Conservation (phyloP, 1,140 invertebrate species). For the Caenorhabditis elegans region DNA sequence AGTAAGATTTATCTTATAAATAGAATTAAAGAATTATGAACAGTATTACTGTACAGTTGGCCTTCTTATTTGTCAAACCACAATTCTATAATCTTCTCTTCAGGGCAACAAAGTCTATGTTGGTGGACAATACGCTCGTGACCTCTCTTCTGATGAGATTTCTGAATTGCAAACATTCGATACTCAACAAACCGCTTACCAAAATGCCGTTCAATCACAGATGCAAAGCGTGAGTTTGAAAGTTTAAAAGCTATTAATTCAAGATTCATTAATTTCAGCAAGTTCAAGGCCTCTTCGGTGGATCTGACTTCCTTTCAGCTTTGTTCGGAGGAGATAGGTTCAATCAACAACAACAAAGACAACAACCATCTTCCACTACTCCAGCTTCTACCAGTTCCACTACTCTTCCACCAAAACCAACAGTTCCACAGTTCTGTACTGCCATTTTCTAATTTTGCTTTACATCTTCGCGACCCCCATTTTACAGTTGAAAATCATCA, state of each 20-base stretch:
- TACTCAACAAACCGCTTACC: conserved; percentile 47
- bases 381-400: conserved; percentile 31
- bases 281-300: conserved; percentile 34
- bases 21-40: background rate
- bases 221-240: conserved; percentile 25
- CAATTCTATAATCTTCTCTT: conserved; percentile 9
- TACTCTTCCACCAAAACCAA: conserved; percentile 31
- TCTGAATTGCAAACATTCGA: conserved; percentile 54
- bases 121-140: conserved; percentile 58
- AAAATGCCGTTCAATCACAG: conserved; percentile 42
- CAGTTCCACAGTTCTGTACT: conserved; percentile 39
- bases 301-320: conserved; percentile 33
- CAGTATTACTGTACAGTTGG: background rate
- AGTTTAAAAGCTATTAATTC: background rate
- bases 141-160: conserved; percentile 55
- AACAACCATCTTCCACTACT: conserved; percentile 24
- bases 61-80: background rate
- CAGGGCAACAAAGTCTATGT: conserved; percentile 62
- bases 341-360: background rate
- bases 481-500: background rate
- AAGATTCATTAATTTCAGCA: background rate
- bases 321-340: conserved; percentile 13
- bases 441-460: conserved; percentile 31
- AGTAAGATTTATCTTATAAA: background rate
- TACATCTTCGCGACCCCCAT: background rate